Conservation (phyloP, 1,140 invertebrate species). For the Bombus sylvicola region DNA sequence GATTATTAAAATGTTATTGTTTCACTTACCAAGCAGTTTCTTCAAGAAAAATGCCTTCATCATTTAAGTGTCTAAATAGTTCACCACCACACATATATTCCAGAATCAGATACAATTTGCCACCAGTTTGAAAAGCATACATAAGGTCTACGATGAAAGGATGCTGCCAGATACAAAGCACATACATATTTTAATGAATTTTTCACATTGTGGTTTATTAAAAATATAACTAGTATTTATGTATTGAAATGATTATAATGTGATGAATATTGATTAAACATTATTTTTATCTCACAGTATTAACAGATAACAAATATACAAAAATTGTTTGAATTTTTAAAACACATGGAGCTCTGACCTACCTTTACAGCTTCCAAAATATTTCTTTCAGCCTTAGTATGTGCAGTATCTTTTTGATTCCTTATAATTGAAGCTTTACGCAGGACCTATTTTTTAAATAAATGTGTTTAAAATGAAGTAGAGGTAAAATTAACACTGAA, state of each 20-base stretch:
- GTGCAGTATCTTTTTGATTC: conserved; percentile 99
- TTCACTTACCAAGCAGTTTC: conserved; percentile 94
- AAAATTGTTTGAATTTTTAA: background rate
- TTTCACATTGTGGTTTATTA: background rate
- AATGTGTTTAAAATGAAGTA: background rate
- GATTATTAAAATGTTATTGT: background rate
- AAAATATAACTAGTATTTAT: background rate
- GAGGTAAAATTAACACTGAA: background rate
- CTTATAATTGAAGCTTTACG: conserved; percentile 99
- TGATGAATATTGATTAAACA: conserved; percentile 16
- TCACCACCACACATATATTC: conserved; percentile 99
- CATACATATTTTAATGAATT: conserved; percentile 36
- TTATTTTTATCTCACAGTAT: background rate
- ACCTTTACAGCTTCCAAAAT: conserved; percentile 99
- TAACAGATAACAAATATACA: conserved; percentile 5
- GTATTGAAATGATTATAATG: conserved; percentile 12
- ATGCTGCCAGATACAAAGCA: conserved; percentile 86
- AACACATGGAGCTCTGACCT: conserved; percentile 47
- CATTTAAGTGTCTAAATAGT: conserved; percentile 98
- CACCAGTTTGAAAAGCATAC: conserved; percentile 99
- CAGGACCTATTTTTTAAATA: conserved; percentile 84
- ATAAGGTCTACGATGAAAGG: conserved; percentile 99
- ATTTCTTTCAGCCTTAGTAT: conserved; percentile 99
- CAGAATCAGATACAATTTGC: conserved; percentile 98
- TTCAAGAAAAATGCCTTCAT: conserved; percentile 99